These are phyloP conservation scores for Leptopilina drosophilae DNA, from an alignment of 2,888 invertebrate genomes.

Conservation along the genomic window DNA sequence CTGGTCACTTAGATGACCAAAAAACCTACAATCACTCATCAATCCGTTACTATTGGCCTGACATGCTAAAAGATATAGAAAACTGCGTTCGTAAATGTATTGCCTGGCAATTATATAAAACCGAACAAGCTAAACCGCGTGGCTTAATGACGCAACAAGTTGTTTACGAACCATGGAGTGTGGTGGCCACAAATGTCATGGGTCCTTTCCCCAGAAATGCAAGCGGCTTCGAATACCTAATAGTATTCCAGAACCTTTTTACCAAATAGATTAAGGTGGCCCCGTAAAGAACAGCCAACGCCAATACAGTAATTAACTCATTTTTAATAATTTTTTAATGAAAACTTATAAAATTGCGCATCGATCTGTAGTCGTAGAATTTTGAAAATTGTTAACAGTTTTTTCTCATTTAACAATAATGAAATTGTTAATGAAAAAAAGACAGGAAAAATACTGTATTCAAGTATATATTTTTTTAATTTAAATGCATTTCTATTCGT, in stretches of 20 bases:
- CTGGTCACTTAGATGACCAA: not conserved
- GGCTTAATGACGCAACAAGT: too few species aligned
- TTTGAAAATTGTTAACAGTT: too few species aligned
- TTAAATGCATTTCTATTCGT: too few species aligned
- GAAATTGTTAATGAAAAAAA: too few species aligned
- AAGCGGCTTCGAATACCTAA: slow-evolving; percentile 42
- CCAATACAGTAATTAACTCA: not conserved
- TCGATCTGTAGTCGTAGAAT: too few species aligned
- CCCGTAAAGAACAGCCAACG: not conserved
- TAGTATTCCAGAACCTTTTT: slow-evolving; percentile 58
- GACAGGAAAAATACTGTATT: too few species aligned
- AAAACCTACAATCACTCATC: not conserved
- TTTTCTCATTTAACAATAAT: too few species aligned
- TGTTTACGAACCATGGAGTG: too few species aligned
- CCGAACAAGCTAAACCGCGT: not conserved
- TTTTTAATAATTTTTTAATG: not conserved
- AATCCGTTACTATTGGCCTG: not conserved
- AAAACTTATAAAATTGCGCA: too few species aligned
- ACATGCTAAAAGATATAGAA: not conserved
- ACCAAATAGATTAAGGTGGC: slow-evolving; percentile 13
- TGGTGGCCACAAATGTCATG: slow-evolving; percentile 46
- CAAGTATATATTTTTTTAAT: too few species aligned
- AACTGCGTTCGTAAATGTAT: not conserved
- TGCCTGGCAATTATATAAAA: not conserved
- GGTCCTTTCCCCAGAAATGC: slow-evolving; percentile 53